Base-by-base conservation (phyloP, 2,113 vertebrate genomes). In the Elephantulus edwardii region DNA sequence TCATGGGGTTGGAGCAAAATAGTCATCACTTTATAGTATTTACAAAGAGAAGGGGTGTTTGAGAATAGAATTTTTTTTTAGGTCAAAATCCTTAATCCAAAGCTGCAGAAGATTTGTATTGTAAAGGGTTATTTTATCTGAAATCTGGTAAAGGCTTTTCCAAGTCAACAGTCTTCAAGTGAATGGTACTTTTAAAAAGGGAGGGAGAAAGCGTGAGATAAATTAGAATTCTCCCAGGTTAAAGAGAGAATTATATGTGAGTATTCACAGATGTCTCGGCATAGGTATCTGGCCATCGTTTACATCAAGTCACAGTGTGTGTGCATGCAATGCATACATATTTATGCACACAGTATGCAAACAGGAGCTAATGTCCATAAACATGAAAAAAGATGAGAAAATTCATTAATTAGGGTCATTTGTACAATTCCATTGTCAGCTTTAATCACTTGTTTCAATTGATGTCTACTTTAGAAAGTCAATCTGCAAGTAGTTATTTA, bases 101-200 rank as follows among this genome's bases (percentile, higher is more conserved):
- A 95, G 70, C 83, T 96, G 90, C 88, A 90, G 91, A 94, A 78
- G 86, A 95, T 96, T 93, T 95, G 71, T 94, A 96, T 97, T 91
- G 48, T 95, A 96, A 96, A 95, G 87, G 64, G 70, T 89, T 77
- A 22, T 86, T 97, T 97, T 95, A 96, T 96, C 95, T 92, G 85
- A 60, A 70, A 95, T 94, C 93, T 24, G 0, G 83, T 96, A 89
- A 87, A 33, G 26, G 70, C 81, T 97, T 96, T 91, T 85, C 84
- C 85, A 83, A 94, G 70, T 94, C 91, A 91, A 89, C 48, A 54
- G 84, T 58, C 42, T 83, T 70, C 72, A 38, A 95, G 74, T 89
- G 52, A 92, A 74, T 93, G 64, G 62, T 35, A 90, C 28, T 56
- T 60, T 3, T 11, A 83, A 86, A 75, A 72, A 38, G 14, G 26